Evolutionary conservation across 2,888 invertebrate genomes (phyloP).

Genomic region (Tenthredo notha): DNA sequence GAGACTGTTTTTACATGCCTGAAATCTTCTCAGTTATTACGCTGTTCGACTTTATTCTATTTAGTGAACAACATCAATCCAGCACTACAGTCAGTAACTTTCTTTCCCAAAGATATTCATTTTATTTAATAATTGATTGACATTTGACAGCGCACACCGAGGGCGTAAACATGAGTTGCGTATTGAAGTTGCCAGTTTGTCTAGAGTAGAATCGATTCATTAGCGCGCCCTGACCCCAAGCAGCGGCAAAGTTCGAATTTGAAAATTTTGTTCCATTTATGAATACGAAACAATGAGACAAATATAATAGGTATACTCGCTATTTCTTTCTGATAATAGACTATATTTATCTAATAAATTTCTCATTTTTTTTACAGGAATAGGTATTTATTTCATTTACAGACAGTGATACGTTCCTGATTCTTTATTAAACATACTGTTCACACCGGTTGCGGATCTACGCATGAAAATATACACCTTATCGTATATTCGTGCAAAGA

Average conservation of each 20-base stretch:
- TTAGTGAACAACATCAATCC: not conserved
- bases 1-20: not conserved
- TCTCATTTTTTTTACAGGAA: not conserved
- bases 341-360: not conserved
- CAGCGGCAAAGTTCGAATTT: not conserved
- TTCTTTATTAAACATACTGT: not conserved
- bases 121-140: not conserved
- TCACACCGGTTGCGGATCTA: not conserved
- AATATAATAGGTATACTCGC: not conserved
- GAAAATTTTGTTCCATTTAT: not conserved
- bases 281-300: not conserved
- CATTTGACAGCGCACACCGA: constrained; percentile 33
- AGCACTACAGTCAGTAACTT: not conserved
- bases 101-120: constrained; percentile 8
- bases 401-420: not conserved
- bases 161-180: constrained; percentile 32
- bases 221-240: not conserved
- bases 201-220: not conserved
- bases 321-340: not conserved
- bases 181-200: not conserved
- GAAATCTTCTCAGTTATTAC: not conserved
- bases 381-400: not conserved
- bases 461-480: not conserved
- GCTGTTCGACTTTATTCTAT: not conserved
- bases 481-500: not conserved